Base-by-base conservation (phyloP, 2,797 vertebrate genomes). In the Sebastes ruberrimus region DNA sequence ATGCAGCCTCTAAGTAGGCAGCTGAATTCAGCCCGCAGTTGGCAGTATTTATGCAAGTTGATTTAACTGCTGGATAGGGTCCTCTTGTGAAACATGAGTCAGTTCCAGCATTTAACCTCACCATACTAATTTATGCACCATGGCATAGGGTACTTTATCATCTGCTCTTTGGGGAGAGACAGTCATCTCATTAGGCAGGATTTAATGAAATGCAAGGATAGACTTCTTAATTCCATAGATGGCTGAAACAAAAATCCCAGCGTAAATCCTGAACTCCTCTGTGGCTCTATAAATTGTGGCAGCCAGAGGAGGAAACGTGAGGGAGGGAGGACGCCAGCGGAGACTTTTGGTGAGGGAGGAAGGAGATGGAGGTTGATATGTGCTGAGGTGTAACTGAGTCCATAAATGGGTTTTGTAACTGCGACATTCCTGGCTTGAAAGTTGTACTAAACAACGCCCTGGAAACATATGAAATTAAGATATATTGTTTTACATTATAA, bases 151-250 rank as follows among this genome's bases (percentile, higher is more conserved):
- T 96, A 97, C 97, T 99, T 97, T 95, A 98, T 99, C 98, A 99
- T 97, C 95, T 95, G 95, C 97, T 98, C 97, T 97, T 98, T 98
- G 97, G 97, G 96, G 97, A 98, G 97, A 98, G 97, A 97, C 97
- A 97, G 97, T 97, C 97, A 97, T 97, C 97, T 99, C 97, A 99
- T 99, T 98, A 99, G 97, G 96, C 95, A 93, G 96, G 96, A 96
- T 97, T 98, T 99, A 99, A 99, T 99, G 97, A 98, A 98, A 99
- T 98, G 97, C 97, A 98, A 97, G 97, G 97, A 97, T 97, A 98
- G 97, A 97, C 97, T 97, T 97, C 97, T 97, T 98, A 97, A 97
- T 98, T 98, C 97, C 96, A 95, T 96, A 97, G 96, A 97, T 97
- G 97, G 97, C 96, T 96, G 95, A 96, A 97, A 96, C 96, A 97